Evolutionary conservation across 2,113 vertebrate species (phyloP).

Genomic region (Leucoraja erinaceus): DNA sequence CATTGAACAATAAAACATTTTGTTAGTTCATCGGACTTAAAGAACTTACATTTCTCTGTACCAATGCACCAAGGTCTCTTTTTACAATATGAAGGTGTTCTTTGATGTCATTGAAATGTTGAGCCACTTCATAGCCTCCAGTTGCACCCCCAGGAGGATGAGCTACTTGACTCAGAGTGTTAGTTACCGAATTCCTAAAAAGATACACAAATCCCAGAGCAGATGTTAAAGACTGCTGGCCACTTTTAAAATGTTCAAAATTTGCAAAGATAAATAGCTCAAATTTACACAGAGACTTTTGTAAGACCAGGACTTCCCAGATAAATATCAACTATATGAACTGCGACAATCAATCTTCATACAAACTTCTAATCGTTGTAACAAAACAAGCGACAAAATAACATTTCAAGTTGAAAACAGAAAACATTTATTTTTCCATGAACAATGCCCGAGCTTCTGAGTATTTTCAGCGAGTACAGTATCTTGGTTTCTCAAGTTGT

Average conservation of each 20-base stretch:
- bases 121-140: slow-evolving; percentile 71
- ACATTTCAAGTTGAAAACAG: neutral
- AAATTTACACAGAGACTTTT: neutral
- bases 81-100: slow-evolving; percentile 86
- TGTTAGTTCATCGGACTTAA: neutral
- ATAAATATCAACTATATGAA: neutral
- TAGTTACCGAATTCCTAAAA: slow-evolving; percentile 69
- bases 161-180: slow-evolving; percentile 62
- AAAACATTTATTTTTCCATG: no score
- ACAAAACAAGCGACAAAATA: neutral
- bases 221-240: neutral
- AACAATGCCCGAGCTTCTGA: no score
- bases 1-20: neutral
- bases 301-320: neutral
- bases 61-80: slow-evolving; percentile 75
- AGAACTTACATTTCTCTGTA: slow-evolving; percentile 62
- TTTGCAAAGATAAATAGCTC: neutral
- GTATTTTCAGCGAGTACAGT: no score
- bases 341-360: neutral
- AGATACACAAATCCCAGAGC: slow-evolving; percentile 1
- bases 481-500: neutral
- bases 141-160: slow-evolving; percentile 64
- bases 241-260: neutral
- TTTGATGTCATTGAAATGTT: slow-evolving; percentile 94
- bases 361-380: neutral